These are phyloP conservation scores for Caradrina kadenii DNA, from an alignment of 2,888 invertebrate genomes.

Conservation along the genomic window DNA sequence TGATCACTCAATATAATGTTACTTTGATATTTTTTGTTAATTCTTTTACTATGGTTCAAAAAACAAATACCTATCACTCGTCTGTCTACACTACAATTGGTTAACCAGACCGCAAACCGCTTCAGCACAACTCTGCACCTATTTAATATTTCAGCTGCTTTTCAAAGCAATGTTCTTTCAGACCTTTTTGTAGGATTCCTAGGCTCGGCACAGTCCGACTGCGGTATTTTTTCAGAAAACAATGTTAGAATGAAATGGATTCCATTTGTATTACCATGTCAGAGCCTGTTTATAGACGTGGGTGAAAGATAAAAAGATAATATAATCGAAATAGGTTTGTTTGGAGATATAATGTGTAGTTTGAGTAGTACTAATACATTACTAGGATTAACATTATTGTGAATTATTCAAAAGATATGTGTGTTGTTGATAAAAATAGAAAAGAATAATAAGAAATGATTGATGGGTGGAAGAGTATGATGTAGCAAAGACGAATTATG, in stretches of 20 bases:
- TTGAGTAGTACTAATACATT: not conserved
- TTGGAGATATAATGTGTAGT: conserved; percentile 8
- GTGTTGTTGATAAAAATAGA: not conserved
- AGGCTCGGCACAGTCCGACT: not conserved
- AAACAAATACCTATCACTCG: conserved; percentile 7
- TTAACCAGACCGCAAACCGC: conserved; percentile 19
- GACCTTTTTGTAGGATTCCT: conserved; percentile 32
- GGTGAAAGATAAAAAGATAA: conserved; percentile 3
- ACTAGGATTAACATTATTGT: not conserved
- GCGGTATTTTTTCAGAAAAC: conserved; percentile 39
- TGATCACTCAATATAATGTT: no score
- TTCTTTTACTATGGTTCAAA: no score
- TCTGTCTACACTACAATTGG: conserved; percentile 1
- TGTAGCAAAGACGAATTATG: not conserved
- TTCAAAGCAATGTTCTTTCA: conserved; percentile 47
- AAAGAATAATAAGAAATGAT: not conserved
- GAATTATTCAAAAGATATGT: not conserved
- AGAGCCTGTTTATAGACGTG: conserved; percentile 9
- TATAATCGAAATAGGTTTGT: conserved; percentile 11
- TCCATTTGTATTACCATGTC: conserved; percentile 38
- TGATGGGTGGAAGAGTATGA: not conserved
- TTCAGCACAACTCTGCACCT: conserved; percentile 7
- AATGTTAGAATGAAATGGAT: conserved; percentile 16
- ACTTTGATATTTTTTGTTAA: not conserved
- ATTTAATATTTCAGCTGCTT: conserved; percentile 55